Evolutionary conservation across 53 echinoderm and acorn worm species (phyloP).

Genomic region (Luidia sarsii): DNA sequence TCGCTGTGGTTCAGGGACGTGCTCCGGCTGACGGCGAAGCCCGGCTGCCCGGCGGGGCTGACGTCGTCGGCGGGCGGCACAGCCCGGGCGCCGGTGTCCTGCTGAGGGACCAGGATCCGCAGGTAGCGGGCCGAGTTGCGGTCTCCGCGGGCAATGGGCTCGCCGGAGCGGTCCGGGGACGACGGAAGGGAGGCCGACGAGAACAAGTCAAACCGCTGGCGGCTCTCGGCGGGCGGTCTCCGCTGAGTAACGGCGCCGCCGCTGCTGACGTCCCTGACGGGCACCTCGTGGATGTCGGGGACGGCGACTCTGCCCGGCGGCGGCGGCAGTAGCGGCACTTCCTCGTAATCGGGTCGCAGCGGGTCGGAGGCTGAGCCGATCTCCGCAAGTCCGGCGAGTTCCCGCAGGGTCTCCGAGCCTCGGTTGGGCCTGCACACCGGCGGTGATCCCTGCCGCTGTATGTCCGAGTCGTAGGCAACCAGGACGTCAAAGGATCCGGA

Average conservation of each 20-base stretch:
- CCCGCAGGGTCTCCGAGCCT: conserved; percentile 31
- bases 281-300: conserved; percentile 14
- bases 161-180: conserved; percentile 18
- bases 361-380: background rate
- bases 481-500: conserved; percentile 62
- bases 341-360: conserved; percentile 26
- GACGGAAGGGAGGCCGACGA: conserved; percentile 41
- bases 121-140: conserved; percentile 59
- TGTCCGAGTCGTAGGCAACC: conserved; percentile 67
- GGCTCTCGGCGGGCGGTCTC: background rate
- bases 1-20: conserved; percentile 59
- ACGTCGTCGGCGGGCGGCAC: background rate
- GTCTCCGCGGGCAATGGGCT: conserved; percentile 51
- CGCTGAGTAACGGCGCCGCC: background rate
- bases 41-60: too few relatives aligned
- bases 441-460: conserved; percentile 34
- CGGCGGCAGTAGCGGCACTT: conserved; percentile 21
- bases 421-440: background rate
- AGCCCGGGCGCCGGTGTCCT: conserved; percentile 21
- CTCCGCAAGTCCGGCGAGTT: conserved; percentile 22
- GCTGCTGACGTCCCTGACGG: conserved; percentile 44
- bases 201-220: conserved; percentile 24
- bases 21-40: conserved; percentile 22
- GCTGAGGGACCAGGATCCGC: conserved; percentile 57
- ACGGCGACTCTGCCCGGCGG: background rate